Evolutionary conservation across 2,888 invertebrate genomes (phyloP).

Genomic region (Napeogenes inachia): DNA sequence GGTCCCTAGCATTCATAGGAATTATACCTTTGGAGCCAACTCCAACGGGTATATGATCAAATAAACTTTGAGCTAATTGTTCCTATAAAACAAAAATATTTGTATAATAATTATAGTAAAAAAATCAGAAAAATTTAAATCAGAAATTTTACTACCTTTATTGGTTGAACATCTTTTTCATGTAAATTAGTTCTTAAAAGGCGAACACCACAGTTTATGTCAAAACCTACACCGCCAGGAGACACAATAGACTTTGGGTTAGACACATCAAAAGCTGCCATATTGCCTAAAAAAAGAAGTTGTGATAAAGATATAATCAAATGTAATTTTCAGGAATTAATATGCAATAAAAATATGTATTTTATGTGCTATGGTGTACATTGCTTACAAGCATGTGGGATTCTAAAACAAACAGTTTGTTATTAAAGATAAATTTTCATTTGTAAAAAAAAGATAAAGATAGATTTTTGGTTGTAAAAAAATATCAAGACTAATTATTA

Average conservation of each 20-base stretch:
- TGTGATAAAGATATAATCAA: constrained; percentile 9
- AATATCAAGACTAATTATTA: too few species aligned
- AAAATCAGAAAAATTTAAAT: neutral
- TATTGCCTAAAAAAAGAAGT: constrained; percentile 83
- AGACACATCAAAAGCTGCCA: constrained; percentile 98
- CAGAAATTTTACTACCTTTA: constrained; percentile 78
- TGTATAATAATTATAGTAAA: constrained; percentile 8
- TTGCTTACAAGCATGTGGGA: too few species aligned
- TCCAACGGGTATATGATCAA: constrained; percentile 99
- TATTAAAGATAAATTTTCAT: too few species aligned
- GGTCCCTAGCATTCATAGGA: constrained; percentile 97
- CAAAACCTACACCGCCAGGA: constrained; percentile 99
- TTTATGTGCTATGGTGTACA: too few species aligned
- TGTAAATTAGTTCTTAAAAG: constrained; percentile 95
- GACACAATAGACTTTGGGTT: constrained; percentile 96
- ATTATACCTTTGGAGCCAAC: constrained; percentile 99
- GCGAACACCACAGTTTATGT: constrained; percentile 99
- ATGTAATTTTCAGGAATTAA: too few species aligned
- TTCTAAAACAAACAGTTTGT: too few species aligned
- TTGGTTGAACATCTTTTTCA: constrained; percentile 94
- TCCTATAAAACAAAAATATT: constrained; percentile 76
- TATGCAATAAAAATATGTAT: too few species aligned
- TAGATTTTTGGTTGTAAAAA: too few species aligned
- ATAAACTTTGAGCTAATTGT: constrained; percentile 96
- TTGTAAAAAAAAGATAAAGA: too few species aligned